Percentiles rank a stretch among this genome's conserved stretches.
Conservation (phyloP, 2,797 vertebrate species). For the Cryptoblepharus egeriae region DNA sequence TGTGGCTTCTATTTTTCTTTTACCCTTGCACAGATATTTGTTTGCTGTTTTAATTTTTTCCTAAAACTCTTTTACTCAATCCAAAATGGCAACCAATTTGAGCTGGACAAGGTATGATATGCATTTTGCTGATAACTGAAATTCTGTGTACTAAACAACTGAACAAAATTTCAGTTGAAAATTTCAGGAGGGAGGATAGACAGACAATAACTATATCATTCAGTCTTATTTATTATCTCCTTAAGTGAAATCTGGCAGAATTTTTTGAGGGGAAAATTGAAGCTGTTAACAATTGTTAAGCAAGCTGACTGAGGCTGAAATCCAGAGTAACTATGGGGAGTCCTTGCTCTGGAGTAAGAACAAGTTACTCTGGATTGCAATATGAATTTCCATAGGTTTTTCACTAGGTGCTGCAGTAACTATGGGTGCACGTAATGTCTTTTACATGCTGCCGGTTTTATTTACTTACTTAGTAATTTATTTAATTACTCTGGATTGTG, state of each 20-base stretch:
- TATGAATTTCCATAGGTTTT: no score
- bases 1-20: neutral
- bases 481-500: no score
- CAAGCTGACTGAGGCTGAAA: no score
- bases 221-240: neutral
- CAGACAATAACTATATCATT: no score
- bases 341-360: no score
- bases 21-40: neutral
- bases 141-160: neutral
- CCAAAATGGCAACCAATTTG: neutral
- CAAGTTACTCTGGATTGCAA: no score
- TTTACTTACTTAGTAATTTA: no score
- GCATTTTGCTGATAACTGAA: neutral
- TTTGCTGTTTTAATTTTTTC: neutral
- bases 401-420: no score
- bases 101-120: neutral
- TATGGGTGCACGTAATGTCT: no score
- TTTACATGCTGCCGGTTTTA: no score
- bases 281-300: neutral
- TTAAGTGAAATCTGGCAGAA: neutral
- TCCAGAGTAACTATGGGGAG: no score
- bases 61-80: neutral
- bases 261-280: neutral
- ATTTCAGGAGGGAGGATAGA: neutral
- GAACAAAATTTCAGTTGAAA: neutral